Conservation (phyloP, 1,140 invertebrate species). For the Micrasema minimum region DNA sequence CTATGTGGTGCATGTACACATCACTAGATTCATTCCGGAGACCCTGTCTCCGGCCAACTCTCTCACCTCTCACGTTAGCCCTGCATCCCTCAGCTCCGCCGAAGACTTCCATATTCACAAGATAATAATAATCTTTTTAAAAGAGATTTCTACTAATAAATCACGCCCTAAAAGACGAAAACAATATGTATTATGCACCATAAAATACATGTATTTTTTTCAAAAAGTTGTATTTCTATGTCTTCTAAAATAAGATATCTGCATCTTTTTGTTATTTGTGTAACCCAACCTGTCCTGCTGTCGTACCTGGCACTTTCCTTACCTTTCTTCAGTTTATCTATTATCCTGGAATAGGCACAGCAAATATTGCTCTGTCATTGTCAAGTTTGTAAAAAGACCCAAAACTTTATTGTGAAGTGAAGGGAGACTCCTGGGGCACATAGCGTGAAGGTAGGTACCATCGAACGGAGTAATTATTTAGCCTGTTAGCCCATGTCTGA, state of each 20-base stretch:
- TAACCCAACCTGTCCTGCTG: not conserved
- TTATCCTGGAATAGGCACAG: not conserved
- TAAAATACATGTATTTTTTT: no score
- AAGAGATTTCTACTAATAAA: no score
- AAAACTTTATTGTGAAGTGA: slow-evolving; percentile 9
- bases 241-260: not conserved
- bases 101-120: no score
- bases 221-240: no score
- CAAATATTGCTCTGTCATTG: slow-evolving; percentile 20
- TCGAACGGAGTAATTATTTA: slow-evolving; percentile 50
- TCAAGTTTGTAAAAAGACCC: not conserved
- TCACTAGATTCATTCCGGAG: no score
- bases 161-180: no score
- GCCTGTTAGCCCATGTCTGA: slow-evolving; percentile 20
- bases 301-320: slow-evolving; percentile 16
- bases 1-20: no score
- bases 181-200: no score
- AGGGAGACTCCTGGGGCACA: slow-evolving; percentile 25
- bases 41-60: no score
- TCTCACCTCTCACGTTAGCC: no score
- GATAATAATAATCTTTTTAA: no score
- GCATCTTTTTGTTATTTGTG: not conserved
- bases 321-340: not conserved
- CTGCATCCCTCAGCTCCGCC: no score
- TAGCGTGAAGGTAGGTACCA: slow-evolving; percentile 40